Conservation (phyloP, 2,113 vertebrate genomes). For the Progne subis region DNA sequence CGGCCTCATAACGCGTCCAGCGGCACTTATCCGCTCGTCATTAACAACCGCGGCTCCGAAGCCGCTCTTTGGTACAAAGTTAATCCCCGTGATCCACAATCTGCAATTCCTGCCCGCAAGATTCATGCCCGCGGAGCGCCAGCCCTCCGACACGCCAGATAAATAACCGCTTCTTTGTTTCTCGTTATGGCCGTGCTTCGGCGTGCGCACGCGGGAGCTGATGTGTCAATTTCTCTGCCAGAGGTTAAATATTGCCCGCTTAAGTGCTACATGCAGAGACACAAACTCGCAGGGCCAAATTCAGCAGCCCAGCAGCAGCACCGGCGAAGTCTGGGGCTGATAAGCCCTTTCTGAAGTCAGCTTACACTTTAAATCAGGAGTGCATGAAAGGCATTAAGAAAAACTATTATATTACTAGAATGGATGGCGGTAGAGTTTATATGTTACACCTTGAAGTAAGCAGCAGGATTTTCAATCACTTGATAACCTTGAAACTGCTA, state of each 20-base stretch:
- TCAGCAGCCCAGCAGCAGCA: not conserved
- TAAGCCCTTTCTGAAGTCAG: slow-evolving; percentile 73
- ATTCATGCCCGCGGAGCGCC: not conserved
- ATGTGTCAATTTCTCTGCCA: slow-evolving; percentile 23
- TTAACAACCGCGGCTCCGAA: not conserved
- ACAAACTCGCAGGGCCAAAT: not conserved
- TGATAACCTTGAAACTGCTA: slow-evolving; percentile 86
- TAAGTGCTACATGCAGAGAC: not conserved
- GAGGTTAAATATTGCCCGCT: slow-evolving; percentile 59
- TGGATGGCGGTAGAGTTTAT: slow-evolving; percentile 77
- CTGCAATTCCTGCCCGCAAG: not conserved
- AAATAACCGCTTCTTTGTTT: slow-evolving; percentile 35
- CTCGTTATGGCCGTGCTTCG: slow-evolving; percentile 4
- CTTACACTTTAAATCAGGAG: slow-evolving; percentile 80
- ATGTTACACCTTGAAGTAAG: slow-evolving; percentile 84
- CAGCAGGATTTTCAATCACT: slow-evolving; percentile 83
- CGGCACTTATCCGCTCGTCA: not conserved
- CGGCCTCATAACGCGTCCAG: not conserved
- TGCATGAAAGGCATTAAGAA: slow-evolving; percentile 81
- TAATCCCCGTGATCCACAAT: not conserved
- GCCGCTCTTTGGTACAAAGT: not conserved
- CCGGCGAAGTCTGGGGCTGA: slow-evolving; percentile 42
- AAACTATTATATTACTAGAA: slow-evolving; percentile 79
- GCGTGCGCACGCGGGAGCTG: slow-evolving; percentile 9
- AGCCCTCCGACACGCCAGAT: not conserved